These are phyloP conservation scores for Dynastes maya DNA, from an alignment of 2,888 invertebrate species.

Conservation along the genomic window DNA sequence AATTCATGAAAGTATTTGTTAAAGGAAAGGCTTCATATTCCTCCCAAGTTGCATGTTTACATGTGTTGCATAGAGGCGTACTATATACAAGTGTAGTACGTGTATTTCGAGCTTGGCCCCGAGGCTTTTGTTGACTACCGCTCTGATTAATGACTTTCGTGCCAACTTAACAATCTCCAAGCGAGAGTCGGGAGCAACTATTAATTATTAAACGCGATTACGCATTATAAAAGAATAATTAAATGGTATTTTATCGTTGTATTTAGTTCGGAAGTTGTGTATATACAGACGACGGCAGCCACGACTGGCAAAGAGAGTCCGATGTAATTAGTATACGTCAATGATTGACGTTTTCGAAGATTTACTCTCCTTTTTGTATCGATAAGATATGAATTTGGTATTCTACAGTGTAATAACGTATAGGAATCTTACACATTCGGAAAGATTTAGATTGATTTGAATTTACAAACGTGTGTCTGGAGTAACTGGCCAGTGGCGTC, in stretches of 20 bases:
- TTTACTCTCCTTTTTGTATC: constrained; percentile 28
- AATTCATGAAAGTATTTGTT: too few species aligned
- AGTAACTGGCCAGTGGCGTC: too few species aligned
- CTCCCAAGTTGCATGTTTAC: neutral
- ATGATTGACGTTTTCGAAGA: constrained; percentile 38
- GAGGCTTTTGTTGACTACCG: constrained; percentile 60
- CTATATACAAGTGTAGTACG: constrained; percentile 8
- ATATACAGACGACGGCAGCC: neutral
- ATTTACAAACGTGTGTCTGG: too few species aligned
- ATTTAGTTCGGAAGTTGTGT: constrained; percentile 56
- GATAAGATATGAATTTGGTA: neutral
- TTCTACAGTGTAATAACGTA: too few species aligned
- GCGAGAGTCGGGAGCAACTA: constrained; percentile 63
- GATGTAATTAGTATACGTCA: constrained; percentile 49
- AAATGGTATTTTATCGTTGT: constrained; percentile 63
- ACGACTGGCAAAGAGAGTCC: neutral
- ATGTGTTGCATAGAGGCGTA: neutral
- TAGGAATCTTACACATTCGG: too few species aligned
- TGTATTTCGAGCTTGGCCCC: constrained; percentile 37
- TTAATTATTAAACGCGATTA: constrained; percentile 66
- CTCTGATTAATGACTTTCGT: constrained; percentile 65
- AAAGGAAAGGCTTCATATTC: too few species aligned
- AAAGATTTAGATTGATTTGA: too few species aligned
- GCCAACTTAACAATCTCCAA: constrained; percentile 65
- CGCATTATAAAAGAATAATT: constrained; percentile 65